These are phyloP conservation scores for Drosophila gunungcola DNA, from an alignment of 1,140 invertebrate species.

Conservation along the genomic window DNA sequence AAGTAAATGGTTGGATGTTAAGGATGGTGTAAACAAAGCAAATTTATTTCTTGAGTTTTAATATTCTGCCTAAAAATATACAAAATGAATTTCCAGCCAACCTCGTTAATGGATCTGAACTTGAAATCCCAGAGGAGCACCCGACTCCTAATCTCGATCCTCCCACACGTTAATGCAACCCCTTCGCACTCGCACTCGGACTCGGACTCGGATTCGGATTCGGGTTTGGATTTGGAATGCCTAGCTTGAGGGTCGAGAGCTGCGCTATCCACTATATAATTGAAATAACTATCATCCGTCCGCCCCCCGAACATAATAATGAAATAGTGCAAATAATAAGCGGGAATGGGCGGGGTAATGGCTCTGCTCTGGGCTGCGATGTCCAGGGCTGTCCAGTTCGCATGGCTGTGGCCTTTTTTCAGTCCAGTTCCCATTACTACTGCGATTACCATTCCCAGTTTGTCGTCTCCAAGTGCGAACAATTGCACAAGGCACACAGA, in stretches of 20 bases:
- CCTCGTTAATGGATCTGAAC: conserved; percentile 20
- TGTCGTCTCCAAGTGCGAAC: conserved; percentile 67
- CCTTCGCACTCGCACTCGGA: conserved; percentile 11
- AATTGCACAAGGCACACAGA: conserved; percentile 56
- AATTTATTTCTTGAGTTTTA: too few relatives aligned
- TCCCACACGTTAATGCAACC: conserved; percentile 17
- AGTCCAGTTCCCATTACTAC: conserved; percentile 6
- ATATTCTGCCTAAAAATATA: too few relatives aligned
- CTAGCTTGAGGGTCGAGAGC: conserved; percentile 30
- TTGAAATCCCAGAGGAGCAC: conserved; percentile 28
- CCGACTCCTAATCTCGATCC: conserved; percentile 19
- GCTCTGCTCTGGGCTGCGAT: conserved; percentile 25
- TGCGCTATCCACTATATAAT: conserved; percentile 39
- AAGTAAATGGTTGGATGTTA: too few relatives aligned
- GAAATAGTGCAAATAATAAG: conserved; percentile 63
- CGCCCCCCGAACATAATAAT: conserved; percentile 52
- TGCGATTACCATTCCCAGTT: conserved; percentile 9
- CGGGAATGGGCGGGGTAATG: conserved; percentile 17
- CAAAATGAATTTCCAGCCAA: not conserved
- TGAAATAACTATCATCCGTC: conserved; percentile 46
- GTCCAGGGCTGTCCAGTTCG: conserved; percentile 26
- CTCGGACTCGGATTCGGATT: conserved; percentile 3
- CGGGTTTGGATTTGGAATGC: conserved; percentile 12
- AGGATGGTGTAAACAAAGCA: too few relatives aligned
- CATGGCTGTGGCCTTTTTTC: conserved; percentile 1